Evolutionary conservation across 2,113 vertebrate genomes (phyloP).

Genomic region (Myotis lucifugus): DNA sequence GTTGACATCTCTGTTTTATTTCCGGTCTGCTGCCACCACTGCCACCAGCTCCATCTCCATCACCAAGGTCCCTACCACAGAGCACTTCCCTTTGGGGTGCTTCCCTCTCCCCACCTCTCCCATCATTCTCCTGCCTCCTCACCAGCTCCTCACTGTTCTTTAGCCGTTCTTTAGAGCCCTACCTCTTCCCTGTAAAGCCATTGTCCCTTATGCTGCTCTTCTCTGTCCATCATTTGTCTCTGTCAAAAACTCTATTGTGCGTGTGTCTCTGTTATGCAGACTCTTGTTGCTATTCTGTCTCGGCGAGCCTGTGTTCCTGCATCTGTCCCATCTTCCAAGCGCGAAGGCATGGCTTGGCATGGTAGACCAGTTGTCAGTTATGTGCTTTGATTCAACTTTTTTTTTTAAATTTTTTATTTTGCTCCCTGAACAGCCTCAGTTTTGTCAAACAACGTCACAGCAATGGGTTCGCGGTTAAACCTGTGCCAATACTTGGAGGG

Average conservation of each 20-base stretch:
- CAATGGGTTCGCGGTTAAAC: conserved; percentile 43
- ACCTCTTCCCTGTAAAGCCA: neutral
- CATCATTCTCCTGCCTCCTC: neutral
- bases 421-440: neutral
- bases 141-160: neutral
- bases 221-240: neutral
- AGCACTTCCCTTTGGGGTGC: neutral
- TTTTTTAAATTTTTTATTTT: neutral
- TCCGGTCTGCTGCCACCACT: neutral
- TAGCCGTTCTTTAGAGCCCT: neutral
- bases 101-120: neutral
- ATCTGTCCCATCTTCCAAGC: neutral
- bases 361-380: neutral
- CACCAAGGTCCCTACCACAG: neutral
- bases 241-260: neutral
- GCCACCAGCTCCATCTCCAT: neutral
- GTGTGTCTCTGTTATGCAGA: neutral
- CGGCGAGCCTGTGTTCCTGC: neutral
- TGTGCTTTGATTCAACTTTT: neutral
- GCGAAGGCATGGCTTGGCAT: neutral
- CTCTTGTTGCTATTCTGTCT: neutral
- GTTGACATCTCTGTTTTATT: neutral
- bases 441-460: conserved; percentile 39
- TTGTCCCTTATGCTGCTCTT: neutral
- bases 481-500: neutral